A percentile compares a stretch with the other conserved stretches of the same genome.
Conservation (phyloP, 2,888 invertebrate genomes). For the Flexamia atlantica region DNA sequence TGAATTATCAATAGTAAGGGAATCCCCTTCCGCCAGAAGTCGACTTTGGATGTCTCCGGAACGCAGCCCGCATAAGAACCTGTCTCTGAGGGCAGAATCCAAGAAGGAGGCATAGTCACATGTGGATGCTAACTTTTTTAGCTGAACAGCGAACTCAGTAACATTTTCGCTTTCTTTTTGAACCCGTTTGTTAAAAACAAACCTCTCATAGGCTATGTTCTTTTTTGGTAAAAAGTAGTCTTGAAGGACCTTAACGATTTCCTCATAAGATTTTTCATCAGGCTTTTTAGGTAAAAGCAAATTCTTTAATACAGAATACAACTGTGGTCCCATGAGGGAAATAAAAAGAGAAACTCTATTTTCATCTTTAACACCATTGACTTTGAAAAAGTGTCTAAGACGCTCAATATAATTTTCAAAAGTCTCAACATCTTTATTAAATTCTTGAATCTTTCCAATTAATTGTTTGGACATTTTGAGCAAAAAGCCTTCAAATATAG, state of each 20-base stretch:
- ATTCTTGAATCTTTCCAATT: not conserved
- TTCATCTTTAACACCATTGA: not conserved
- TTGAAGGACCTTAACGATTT: slow-evolving; percentile 31
- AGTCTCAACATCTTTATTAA: slow-evolving; percentile 7
- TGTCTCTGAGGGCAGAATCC: too few species aligned
- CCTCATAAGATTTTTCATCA: slow-evolving; percentile 33
- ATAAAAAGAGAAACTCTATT: slow-evolving; percentile 36
- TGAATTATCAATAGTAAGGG: not conserved
- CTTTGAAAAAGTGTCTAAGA: slow-evolving; percentile 10
- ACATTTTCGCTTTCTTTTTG: slow-evolving; percentile 57
- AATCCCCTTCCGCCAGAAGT: not conserved
- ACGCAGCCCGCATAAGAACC: slow-evolving; percentile 46
- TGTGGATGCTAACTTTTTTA: slow-evolving; percentile 50
- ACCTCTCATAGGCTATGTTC: slow-evolving; percentile 55
- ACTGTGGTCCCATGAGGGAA: slow-evolving; percentile 59
- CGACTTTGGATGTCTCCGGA: not conserved
- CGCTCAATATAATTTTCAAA: slow-evolving; percentile 34
- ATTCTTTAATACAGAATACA: slow-evolving; percentile 61
- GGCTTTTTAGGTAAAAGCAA: slow-evolving; percentile 59
- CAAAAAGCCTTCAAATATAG: too few species aligned
- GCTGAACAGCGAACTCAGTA: slow-evolving; percentile 57
- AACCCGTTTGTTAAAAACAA: slow-evolving; percentile 54
- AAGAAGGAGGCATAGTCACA: too few species aligned
- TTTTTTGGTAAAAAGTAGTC: slow-evolving; percentile 54
- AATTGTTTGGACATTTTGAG: not conserved